Conservation (phyloP, 2,797 vertebrate genomes). For the Morus bassanus region DNA sequence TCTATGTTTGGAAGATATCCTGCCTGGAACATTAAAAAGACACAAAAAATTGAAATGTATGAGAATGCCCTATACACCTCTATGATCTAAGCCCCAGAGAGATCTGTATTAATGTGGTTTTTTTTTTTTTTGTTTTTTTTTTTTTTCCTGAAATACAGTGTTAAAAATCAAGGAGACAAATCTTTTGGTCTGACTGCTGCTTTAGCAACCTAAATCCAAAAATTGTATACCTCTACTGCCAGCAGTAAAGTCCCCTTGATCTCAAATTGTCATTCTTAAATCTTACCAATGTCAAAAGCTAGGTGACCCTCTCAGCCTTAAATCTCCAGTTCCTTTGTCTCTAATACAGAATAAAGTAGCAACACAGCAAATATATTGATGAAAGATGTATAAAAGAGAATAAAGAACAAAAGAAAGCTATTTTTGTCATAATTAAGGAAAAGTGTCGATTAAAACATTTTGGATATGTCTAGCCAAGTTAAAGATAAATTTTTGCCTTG, state of each 20-base stretch:
- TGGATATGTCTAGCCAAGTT: neutral
- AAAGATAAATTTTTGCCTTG: neutral
- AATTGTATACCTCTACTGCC: conserved; percentile 1
- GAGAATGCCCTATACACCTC: neutral
- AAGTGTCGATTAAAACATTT: neutral
- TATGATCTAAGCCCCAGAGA: neutral
- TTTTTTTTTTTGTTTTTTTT: too few species aligned
- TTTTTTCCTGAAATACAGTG: neutral
- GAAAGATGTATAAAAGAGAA: neutral
- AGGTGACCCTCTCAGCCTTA: neutral
- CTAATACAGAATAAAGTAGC: neutral
- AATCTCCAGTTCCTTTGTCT: neutral
- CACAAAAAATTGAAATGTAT: neutral
- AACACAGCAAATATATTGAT: neutral
- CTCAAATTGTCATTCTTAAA: conserved; percentile 17
- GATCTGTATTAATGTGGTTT: neutral
- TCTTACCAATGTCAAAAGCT: neutral
- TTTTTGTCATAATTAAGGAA: neutral
- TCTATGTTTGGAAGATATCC: neutral
- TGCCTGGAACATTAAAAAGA: neutral
- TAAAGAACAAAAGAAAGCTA: neutral
- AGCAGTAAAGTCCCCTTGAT: conserved; percentile 17
- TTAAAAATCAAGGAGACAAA: neutral
- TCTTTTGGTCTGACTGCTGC: neutral
- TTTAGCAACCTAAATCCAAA: conserved; percentile 31